Conservation (phyloP, 2,888 invertebrate genomes). For the Drosophila lacicola region DNA sequence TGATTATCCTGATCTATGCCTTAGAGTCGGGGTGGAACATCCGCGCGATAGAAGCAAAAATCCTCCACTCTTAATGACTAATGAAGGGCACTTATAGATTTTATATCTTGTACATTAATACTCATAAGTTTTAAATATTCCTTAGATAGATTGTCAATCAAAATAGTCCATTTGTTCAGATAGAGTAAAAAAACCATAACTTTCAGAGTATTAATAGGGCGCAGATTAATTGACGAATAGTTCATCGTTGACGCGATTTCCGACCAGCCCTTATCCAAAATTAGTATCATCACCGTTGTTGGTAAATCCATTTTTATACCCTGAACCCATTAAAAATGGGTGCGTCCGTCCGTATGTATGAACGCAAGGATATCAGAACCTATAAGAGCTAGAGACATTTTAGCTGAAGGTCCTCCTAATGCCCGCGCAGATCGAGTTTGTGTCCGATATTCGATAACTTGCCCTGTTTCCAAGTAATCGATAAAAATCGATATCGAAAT, state of each 20-base stretch:
- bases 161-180: slow-evolving; percentile 37
- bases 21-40: slow-evolving; percentile 45
- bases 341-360: too few species aligned
- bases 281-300: too few species aligned
- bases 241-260: not conserved
- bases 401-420: too few species aligned
- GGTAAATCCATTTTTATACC: too few species aligned
- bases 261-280: not conserved
- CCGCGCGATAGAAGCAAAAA: slow-evolving; percentile 40
- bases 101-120: slow-evolving; percentile 34
- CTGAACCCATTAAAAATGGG: too few species aligned
- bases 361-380: too few species aligned
- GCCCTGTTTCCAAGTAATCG: too few species aligned
- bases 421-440: too few species aligned
- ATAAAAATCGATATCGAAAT: too few species aligned
- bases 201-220: slow-evolving; percentile 3
- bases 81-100: slow-evolving; percentile 25
- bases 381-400: too few species aligned
- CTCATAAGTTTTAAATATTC: slow-evolving; percentile 29
- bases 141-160: slow-evolving; percentile 26
- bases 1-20: slow-evolving; percentile 32
- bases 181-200: slow-evolving; percentile 35
- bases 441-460: too few species aligned
- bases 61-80: slow-evolving; percentile 9
- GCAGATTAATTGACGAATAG: not conserved